Base-by-base conservation (phyloP, 2,888 invertebrate species). In the Oligia fasciuncula region DNA sequence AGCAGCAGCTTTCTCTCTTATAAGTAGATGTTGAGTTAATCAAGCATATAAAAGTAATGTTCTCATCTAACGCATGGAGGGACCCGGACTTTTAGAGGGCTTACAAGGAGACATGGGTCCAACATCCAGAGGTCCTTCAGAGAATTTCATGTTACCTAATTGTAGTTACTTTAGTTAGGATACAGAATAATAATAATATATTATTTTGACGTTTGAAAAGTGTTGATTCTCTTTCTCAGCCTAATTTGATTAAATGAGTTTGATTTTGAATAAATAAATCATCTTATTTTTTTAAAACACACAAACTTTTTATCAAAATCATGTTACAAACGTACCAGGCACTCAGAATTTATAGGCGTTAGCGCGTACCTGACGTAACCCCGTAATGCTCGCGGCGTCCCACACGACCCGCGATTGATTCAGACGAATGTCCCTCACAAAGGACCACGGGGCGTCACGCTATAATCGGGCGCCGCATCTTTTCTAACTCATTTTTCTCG, bases 401-500 rank as follows among this genome's bases (percentile, higher is more conserved):
- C 90, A 87, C 88, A 89, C 92, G 92, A 92, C 91, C 93, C 92
- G 85, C 94, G 96, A 95, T 96, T 96, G 96, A 96, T 96, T 96
- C 95, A 93, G 93, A 94, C 95, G 94, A 95, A 95, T 94, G 95
- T 93, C 92, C 92, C 93, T 90, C 93, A 95, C 95, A 96, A 96
- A 96, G 94, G 94, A 91, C 91, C 92, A 88, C 91, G 87, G 90
- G 91, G 93, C 94, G 95, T 94, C 95, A 94, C 94, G 95, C 95
- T 94, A 96, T 96, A 96, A 96, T 96, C 96, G 96, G 93, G 92
- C 93, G 94, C 94, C 96, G 95, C 97, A 97, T 97, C 97, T 97
- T 96, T 96, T 96, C 96, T 97, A 96, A 96, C 97, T 97, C 97
- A 97, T 97, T 97, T 97, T 97, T 97, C 97, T 97, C 95, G 95